These are phyloP conservation scores for Prionchulus punctatus DNA, from an alignment of 2,888 invertebrate species.

Conservation along the genomic window DNA sequence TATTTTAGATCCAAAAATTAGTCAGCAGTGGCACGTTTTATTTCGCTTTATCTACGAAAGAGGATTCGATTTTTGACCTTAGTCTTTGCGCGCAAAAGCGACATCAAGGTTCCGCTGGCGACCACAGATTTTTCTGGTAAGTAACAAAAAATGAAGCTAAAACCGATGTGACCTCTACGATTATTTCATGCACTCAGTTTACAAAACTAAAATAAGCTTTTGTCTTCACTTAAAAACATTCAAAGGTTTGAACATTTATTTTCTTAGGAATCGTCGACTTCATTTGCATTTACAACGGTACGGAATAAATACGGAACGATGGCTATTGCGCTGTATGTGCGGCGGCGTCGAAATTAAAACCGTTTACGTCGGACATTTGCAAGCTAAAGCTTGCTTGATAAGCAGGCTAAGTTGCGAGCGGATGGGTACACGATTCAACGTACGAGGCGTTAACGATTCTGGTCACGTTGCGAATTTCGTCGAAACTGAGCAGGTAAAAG, in stretches of 20 bases:
- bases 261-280: conserved; percentile 68
- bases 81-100: conserved; percentile 82
- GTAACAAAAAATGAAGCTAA: conserved; percentile 14
- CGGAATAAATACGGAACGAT: conserved; percentile 70
- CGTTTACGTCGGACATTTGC: conserved; percentile 87
- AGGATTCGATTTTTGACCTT: conserved; percentile 55
- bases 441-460: conserved; percentile 94
- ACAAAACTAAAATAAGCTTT: background rate
- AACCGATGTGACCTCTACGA: background rate
- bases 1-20: conserved; percentile 50
- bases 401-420: conserved; percentile 91
- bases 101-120: conserved; percentile 58
- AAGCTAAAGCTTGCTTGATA: conserved; percentile 82
- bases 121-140: conserved; percentile 91
- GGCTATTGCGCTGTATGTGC: conserved; percentile 89
- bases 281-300: conserved; percentile 79
- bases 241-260: background rate
- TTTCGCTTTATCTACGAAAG: conserved; percentile 60
- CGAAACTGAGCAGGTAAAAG: conserved; percentile 82
- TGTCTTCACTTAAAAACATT: background rate
- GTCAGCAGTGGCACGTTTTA: conserved; percentile 97
- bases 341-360: conserved; percentile 93
- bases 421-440: conserved; percentile 93
- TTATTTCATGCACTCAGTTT: background rate
- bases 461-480: conserved; percentile 99